Conservation (phyloP, 2,797 vertebrate genomes). For the Hirundo rustica region DNA sequence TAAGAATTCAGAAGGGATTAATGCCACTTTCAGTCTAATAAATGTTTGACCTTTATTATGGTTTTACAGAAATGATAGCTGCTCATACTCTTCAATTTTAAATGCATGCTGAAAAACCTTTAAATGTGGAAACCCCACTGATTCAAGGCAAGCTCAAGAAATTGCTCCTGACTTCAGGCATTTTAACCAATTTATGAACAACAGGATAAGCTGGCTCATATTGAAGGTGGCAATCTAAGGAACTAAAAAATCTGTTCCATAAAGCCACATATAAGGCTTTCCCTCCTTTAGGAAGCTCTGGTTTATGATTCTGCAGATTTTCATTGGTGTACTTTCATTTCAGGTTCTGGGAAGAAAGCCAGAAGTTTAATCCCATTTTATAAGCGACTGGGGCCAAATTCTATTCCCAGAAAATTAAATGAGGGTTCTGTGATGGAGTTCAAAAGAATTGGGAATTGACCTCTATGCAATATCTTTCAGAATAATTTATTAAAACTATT, state of each 20-base stretch:
- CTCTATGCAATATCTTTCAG: slow-evolving; percentile 36
- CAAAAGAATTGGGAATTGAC: slow-evolving; percentile 52
- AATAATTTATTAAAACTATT: slow-evolving; percentile 58
- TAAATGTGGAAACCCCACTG: slow-evolving; percentile 2
- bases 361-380: slow-evolving; percentile 48
- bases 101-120: slow-evolving; percentile 18
- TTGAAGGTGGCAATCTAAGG: not conserved
- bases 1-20: slow-evolving; percentile 49
- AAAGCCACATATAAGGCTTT: not conserved
- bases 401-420: slow-evolving; percentile 56
- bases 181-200: slow-evolving; percentile 57
- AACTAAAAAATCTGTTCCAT: not conserved
- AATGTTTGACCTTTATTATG: slow-evolving; percentile 66
- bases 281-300: not conserved
- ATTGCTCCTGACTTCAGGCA: slow-evolving; percentile 40
- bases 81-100: slow-evolving; percentile 27
- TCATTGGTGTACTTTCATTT: not conserved
- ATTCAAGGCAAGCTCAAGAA: slow-evolving; percentile 40
- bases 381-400: not conserved
- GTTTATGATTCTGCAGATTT: not conserved
- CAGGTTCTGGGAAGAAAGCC: slow-evolving; percentile 48
- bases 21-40: slow-evolving; percentile 53
- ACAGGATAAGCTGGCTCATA: not conserved
- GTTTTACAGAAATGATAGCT: slow-evolving; percentile 49
- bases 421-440: slow-evolving; percentile 31